These are phyloP conservation scores for Dryococelus australis DNA, from an alignment of 2,888 invertebrate species.

Conservation along the genomic window DNA sequence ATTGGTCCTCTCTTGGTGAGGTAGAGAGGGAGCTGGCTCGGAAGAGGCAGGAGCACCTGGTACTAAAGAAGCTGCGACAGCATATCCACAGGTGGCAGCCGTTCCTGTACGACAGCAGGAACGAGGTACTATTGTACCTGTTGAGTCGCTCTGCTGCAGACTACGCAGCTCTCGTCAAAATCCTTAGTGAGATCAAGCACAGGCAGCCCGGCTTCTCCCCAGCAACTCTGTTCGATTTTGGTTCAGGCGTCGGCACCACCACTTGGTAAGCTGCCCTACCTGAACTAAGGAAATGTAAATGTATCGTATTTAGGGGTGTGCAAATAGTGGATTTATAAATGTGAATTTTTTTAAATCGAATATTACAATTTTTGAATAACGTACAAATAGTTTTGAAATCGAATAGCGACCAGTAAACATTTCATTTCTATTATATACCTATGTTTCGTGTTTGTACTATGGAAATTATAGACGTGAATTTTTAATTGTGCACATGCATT, in stretches of 20 bases:
- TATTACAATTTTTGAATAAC: not conserved
- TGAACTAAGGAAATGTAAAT: not conserved
- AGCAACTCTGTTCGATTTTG: slow-evolving; percentile 85
- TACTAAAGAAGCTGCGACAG: slow-evolving; percentile 65
- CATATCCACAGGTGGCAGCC: slow-evolving; percentile 78
- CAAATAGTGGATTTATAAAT: not conserved
- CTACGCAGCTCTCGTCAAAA: slow-evolving; percentile 73
- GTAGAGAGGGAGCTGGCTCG: slow-evolving; percentile 55
- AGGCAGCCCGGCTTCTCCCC: slow-evolving; percentile 76
- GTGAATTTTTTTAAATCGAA: not conserved
- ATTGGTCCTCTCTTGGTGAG: slow-evolving; percentile 46
- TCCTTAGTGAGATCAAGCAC: slow-evolving; percentile 76
- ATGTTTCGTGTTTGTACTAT: too few species aligned
- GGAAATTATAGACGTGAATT: too few species aligned
- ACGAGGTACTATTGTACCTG: slow-evolving; percentile 74
- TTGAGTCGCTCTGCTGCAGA: slow-evolving; percentile 75
- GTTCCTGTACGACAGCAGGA: slow-evolving; percentile 68
- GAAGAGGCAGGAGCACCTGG: slow-evolving; percentile 62
- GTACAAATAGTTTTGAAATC: not conserved
- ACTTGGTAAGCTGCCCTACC: slow-evolving; percentile 67
- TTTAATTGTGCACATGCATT: too few species aligned
- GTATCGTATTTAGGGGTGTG: not conserved
- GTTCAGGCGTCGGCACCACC: slow-evolving; percentile 88
- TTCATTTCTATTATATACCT: too few species aligned
- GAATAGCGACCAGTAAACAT: too few species aligned